Conservation (phyloP, 2,888 invertebrate species). For the Ophion ventricosus region DNA sequence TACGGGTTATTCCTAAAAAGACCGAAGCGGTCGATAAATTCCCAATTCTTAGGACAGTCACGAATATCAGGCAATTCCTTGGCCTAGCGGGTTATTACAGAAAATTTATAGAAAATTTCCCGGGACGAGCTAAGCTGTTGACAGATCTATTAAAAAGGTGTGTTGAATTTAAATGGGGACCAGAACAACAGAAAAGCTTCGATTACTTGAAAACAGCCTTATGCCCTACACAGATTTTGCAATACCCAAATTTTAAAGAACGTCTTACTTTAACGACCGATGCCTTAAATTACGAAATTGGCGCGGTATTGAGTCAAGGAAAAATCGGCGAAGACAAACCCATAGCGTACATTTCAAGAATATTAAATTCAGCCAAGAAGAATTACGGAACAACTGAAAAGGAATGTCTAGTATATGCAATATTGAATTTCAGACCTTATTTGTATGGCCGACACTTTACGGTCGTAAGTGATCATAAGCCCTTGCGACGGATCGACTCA, state of each 20-base stretch:
- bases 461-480: too few relatives aligned
- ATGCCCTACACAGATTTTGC: slow-evolving; percentile 6
- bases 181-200: not conserved
- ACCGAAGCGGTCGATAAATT: slow-evolving; percentile 7
- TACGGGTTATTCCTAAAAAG: slow-evolving; percentile 66
- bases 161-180: slow-evolving; percentile 5
- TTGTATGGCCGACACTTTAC: slow-evolving; percentile 2
- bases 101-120: not conserved
- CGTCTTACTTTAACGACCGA: slow-evolving; percentile 25
- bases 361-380: not conserved
- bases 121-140: not conserved
- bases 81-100: not conserved
- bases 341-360: not conserved
- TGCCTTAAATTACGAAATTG: slow-evolving; percentile 10
- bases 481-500: too few relatives aligned
- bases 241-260: slow-evolving; percentile 13
- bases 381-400: slow-evolving; percentile 16
- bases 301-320: slow-evolving; percentile 23
- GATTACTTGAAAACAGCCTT: slow-evolving; percentile 9
- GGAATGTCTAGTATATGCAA: slow-evolving; percentile 3
- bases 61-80: slow-evolving; percentile 1
- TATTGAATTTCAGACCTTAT: not conserved
- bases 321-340: slow-evolving; percentile 30
- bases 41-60: not conserved
- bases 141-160: slow-evolving; percentile 5